Percentiles rank a stretch among this genome's conserved stretches.
phyloP scores from a whole-genome alignment of 2,113 vertebrate species.

The Procavia capensis region DNA sequence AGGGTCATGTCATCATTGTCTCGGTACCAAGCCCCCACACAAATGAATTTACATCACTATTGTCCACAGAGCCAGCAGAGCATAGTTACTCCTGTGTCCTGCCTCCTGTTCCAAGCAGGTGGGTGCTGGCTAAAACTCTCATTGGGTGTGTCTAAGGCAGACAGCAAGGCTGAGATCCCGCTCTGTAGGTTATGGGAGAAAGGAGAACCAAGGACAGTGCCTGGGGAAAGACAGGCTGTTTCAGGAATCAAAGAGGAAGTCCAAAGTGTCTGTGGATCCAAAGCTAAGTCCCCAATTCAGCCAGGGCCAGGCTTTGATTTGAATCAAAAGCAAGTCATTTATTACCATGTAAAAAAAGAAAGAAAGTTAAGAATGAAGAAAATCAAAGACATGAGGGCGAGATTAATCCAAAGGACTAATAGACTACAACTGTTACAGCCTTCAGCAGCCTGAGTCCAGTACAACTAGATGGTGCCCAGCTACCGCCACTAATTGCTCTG shows the following conservation, averaged over 20 bases:
- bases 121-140: neutral
- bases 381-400: no score
- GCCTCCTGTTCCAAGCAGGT: neutral
- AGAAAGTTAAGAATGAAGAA: no score
- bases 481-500: no score
- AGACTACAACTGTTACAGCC: no score
- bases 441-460: no score
- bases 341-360: no score
- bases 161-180: neutral
- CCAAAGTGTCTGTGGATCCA: neutral
- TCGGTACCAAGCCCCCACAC: neutral
- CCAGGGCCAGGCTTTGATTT: neutral
- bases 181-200: neutral
- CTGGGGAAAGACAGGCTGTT: neutral
- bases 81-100: neutral
- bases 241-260: neutral
- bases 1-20: neutral
- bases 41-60: neutral
- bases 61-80: neutral
- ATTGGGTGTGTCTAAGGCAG: neutral
- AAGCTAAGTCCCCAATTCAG: neutral
- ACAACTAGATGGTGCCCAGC: no score
- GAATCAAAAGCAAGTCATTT: neutral
- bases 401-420: no score
- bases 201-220: neutral